Conservation (phyloP, 2,797 vertebrate genomes). For the Rhincodon typus region DNA sequence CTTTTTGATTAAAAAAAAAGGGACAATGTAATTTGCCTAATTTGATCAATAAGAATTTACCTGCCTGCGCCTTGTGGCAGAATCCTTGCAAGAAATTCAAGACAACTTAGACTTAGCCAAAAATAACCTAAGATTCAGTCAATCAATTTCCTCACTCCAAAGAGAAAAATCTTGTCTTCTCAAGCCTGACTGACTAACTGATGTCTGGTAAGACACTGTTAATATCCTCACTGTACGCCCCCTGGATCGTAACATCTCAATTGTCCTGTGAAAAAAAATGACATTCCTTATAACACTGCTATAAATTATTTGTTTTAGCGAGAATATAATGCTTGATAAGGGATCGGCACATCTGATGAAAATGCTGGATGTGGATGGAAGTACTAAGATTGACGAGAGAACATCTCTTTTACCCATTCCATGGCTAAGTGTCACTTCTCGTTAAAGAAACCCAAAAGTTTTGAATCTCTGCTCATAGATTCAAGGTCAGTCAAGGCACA, state of each 20-base stretch:
- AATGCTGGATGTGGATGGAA: background rate
- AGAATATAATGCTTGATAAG: background rate
- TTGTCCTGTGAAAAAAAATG: background rate
- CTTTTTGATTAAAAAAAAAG: too few species aligned
- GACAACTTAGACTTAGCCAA: too few species aligned
- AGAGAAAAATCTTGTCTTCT: background rate
- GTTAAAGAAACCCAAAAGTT: background rate
- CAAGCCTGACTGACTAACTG: background rate
- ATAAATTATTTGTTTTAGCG: too few species aligned
- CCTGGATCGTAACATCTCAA: background rate
- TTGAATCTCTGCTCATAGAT: background rate
- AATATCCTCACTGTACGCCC: background rate
- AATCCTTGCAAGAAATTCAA: too few species aligned
- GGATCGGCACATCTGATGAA: background rate
- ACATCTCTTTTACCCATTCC: background rate
- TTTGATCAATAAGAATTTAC: too few species aligned
- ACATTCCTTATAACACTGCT: too few species aligned
- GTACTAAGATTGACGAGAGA: background rate
- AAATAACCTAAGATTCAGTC: too few species aligned
- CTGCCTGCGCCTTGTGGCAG: too few species aligned
- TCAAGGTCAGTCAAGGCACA: background rate
- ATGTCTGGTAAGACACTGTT: background rate
- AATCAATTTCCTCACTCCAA: background rate
- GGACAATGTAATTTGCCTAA: too few species aligned
- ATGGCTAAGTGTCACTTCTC: background rate